A percentile compares a stretch with the other conserved stretches of the same genome.
Conservation (phyloP, 2,797 vertebrate genomes). For the Leptoclinus maculatus region DNA sequence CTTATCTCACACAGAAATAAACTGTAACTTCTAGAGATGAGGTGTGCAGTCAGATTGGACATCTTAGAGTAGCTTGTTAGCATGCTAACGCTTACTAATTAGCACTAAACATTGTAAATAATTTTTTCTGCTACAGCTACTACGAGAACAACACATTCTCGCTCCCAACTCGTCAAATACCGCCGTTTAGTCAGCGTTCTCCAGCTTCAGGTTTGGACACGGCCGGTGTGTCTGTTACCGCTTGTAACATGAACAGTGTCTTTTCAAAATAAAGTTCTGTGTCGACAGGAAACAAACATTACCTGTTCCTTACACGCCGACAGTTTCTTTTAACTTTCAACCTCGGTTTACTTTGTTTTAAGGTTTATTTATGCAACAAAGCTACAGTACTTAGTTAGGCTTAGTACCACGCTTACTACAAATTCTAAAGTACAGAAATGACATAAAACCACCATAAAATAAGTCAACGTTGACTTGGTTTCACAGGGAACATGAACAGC, state of each 20-base stretch:
- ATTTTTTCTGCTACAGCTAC: no score
- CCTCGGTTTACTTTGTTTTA: no score
- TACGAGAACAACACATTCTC: no score
- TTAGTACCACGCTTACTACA: not conserved
- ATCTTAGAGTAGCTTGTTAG: not conserved
- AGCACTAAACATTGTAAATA: not conserved
- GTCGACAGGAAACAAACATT: not conserved
- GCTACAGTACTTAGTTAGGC: not conserved
- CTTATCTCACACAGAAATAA: not conserved
- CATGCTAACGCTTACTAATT: not conserved
- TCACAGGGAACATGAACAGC: no score
- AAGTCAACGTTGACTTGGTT: no score
- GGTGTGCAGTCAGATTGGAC: not conserved
- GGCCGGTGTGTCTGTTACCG: not conserved
- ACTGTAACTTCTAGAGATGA: not conserved
- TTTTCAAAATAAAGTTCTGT: not conserved
- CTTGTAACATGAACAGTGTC: no score
- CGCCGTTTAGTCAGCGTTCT: no score
- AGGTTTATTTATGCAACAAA: not conserved
- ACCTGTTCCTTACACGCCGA: not conserved
- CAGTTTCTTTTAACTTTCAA: no score
- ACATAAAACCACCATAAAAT: no score
- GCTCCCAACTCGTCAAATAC: no score
- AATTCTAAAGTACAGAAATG: no score
- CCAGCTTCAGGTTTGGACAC: not conserved